Evolutionary conservation across 2,797 vertebrate genomes (phyloP), one percentile per base, ranked within the genome.

Genomic region (Characodon lateralis): DNA sequence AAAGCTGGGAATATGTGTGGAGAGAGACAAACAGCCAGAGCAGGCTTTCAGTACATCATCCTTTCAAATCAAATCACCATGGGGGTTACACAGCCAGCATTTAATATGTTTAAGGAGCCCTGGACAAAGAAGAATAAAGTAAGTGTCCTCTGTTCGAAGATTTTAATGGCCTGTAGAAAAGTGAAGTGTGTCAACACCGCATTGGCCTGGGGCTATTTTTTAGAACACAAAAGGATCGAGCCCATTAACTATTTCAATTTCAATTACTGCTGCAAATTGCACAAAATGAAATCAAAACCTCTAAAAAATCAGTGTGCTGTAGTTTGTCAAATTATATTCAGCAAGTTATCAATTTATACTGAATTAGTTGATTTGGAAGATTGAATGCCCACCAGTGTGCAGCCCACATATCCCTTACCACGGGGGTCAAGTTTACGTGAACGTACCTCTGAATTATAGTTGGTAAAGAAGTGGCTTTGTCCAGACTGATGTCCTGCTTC

Each of bases 41-140:
- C 66, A 89, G 82, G 93, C 93, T 95, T 93, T 95, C 90, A 93
- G 81, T 85, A 86, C 89, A 94, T 95, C 94, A 94, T 90, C 84
- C 87, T 88, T 89, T 93, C 91, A 95, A 92, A 93, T 94, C 91
- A 92, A 94, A 93, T 93, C 86, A 92, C 81, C 74, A 74, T 77
- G 80, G 85, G 87, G 85, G 73, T 82, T 80, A 85, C 82, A 79
- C 80, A 86, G 74, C 59, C 82, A 82, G 84, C 80, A 82, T 89
- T 92, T 89, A 89, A 87, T 86, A 89, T 78, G 73, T 82, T 69
- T 79, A 73, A 91, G 88, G 74, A 87, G 83, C 61, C 80, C 41
- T 63, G 80, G 83, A 88, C 85, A 85, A 77, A 78, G 82, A 90
- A 51, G 72, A 86, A 91, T 81, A 88, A 89, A 89, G 91, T 80